Base-by-base conservation (phyloP, 1,140 invertebrate species). In the Trichonephila inaurata region DNA sequence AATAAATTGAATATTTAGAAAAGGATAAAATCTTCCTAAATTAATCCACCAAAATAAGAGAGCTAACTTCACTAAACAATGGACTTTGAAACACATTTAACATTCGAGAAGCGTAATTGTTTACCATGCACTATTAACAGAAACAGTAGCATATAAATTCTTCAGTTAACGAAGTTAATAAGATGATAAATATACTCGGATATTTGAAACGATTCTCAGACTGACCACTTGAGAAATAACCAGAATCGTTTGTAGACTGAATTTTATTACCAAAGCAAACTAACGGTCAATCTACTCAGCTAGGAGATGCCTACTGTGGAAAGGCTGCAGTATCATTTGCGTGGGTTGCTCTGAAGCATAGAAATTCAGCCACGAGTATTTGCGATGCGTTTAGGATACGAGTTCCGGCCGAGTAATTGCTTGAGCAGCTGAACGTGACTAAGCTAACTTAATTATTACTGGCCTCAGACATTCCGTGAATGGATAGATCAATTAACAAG, bases 331-430 rank as follows among this genome's bases (percentile, higher is more conserved):
- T 77, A 77, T 40, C 28, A 77, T 77, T 77, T 40, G 72, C 33
- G 28, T 77, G 14, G 24, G 66, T 2, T 24, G 8, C n/a, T 28
- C 8, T 3, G 1, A 69, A 19, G 28, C 72, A 77, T 33, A 19
- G 72, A 77, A 40, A 77, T 40, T 28, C 72, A 5, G 24, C 24
- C 28, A 14, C 3, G 72, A 40, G 28, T 77, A 77, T 77, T n/a
- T 77, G 72, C 33, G 14, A 77, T 77, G 72, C 72, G 33, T 77
- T 77, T 40, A 77, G 72, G 24, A 19, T 24, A 40, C 14, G 3
- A 33, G 72, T 77, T 77, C 28, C 28, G 72, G 72, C 12, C 72
- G 28, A 77, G 72, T 77, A 77, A 77, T 77, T 77, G 72, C 72
- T 77, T 40, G 28, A 33, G 72, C 72, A 77, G 72, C 12, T 40